These are phyloP conservation scores for Myotis lucifugus DNA, from an alignment of 2,113 vertebrate species.

Conservation along the genomic window DNA sequence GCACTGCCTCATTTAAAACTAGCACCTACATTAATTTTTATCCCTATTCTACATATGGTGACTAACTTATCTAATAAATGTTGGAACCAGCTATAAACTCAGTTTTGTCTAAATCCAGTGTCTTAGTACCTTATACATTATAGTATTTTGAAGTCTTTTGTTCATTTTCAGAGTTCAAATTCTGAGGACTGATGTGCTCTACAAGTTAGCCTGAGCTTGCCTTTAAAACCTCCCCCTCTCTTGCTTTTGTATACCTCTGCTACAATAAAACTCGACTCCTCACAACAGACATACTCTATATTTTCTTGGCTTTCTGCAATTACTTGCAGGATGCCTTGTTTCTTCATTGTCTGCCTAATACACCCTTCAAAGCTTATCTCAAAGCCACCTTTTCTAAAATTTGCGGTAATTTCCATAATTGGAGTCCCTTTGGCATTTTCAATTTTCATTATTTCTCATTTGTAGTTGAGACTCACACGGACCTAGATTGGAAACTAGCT, in stretches of 20 bases:
- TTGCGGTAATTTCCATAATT: not conserved
- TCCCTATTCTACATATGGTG: not conserved
- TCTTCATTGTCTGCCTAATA: not conserved
- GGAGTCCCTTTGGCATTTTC: not conserved
- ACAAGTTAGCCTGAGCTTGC: not conserved
- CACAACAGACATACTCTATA: not conserved
- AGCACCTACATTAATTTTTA: conserved; percentile 19
- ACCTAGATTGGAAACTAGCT: not conserved
- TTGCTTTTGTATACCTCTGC: not conserved
- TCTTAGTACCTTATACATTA: not conserved
- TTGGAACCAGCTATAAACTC: not conserved
- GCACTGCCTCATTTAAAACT: not conserved
- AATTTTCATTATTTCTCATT: not conserved
- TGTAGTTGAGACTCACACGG: not conserved
- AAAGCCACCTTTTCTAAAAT: conserved; percentile 12
- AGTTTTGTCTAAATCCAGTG: not conserved
- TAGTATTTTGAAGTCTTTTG: not conserved
- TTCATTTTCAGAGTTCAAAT: not conserved
- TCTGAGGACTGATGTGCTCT: not conserved
- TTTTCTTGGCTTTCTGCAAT: not conserved
- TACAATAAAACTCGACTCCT: not conserved
- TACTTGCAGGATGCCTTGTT: not conserved
- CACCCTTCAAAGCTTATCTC: not conserved
- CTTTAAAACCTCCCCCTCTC: not conserved
- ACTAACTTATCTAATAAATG: not conserved